phyloP scores from a whole-genome alignment of 2,113 vertebrate genomes.

The Leucopternis melanops region DNA sequence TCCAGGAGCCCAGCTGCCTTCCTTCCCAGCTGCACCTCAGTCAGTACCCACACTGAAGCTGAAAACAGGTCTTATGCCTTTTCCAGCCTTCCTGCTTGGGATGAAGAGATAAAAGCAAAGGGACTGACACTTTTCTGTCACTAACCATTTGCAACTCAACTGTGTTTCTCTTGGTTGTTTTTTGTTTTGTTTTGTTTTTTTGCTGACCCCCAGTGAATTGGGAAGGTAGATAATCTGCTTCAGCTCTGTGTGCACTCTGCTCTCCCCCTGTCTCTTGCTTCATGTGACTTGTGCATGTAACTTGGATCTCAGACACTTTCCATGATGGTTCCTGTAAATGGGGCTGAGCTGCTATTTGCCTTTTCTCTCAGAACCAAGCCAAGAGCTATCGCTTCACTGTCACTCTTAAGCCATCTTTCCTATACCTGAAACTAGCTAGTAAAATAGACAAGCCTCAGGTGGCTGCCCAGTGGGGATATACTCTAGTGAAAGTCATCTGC shows the following conservation, averaged over 20 bases:
- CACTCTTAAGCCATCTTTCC: conserved; percentile 11
- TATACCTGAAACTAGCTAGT: background rate
- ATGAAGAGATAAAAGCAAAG: background rate
- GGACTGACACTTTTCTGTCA: background rate
- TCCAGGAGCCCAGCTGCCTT: background rate
- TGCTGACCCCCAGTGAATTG: conserved; percentile 66
- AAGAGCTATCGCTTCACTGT: conserved; percentile 48
- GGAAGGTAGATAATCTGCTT: conserved; percentile 71
- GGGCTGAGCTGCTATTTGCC: conserved; percentile 49
- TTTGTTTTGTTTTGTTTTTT: background rate
- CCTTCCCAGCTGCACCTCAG: background rate
- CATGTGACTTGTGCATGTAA: conserved; percentile 63
- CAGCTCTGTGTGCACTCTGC: conserved; percentile 50
- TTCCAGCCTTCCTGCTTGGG: background rate
- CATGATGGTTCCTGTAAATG: background rate
- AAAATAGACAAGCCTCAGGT: background rate
- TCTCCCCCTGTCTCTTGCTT: conserved; percentile 44
- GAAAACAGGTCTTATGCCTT: background rate
- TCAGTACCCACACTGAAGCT: background rate
- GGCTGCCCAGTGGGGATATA: background rate
- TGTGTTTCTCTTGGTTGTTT: conserved; percentile 50
- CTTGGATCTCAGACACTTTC: conserved; percentile 53
- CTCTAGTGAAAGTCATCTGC: background rate
- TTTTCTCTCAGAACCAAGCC: conserved; percentile 41
- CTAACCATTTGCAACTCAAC: conserved; percentile 41